Base-by-base conservation (phyloP, 2,797 vertebrate genomes). In the Sebastes elongatus region DNA sequence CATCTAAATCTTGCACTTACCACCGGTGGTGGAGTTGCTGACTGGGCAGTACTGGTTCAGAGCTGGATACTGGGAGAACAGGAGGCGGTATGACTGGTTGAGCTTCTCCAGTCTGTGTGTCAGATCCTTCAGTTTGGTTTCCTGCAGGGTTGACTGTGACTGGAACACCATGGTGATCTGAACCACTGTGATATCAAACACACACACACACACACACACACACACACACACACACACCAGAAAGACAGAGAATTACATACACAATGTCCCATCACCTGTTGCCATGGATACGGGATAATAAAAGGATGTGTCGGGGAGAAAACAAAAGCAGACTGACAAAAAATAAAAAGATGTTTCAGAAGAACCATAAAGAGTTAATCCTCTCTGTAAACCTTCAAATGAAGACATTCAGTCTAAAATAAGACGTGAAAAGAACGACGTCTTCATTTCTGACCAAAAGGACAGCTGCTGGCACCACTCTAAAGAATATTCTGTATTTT, bases 21-120 rank as follows among this genome's bases (percentile, higher is more conserved):
- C 85, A 4, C 76, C 55, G 23, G 78, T 83, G 18, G 67, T 85
- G 49, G 60, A 23, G 55, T 89, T 91, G 75, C 63, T 80, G 56
- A 85, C 5, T 0, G 81, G 62, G 65, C 92, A 92, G 84, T 91
- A 85, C 76, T 90, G 85, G 78, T 81, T 87, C 60, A 92, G 86
- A 59, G 84, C 85, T 4, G 90, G 92, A 70, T 90, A 92, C 76
- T 88, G 84, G 86, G 79, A 76, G 63, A 93, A 92, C 71, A 90
- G 87, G 38, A 81, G 83, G 1, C 6, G 75, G 14, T 92, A 81
- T 0, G 90, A 90, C 61, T 66, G 86, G 80, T 81, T 90, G 38
- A 89, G 83, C 16, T 56, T 75, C 60, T 84, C 60, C 71, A 90
- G 87, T 8, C 64, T 75, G 71, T 55, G 25, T 3, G 83, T 86